Percentiles rank a stretch among this genome's conserved stretches.
phyloP scores from a whole-genome alignment of 2,797 vertebrate species.

The Poliocrania exsul region DNA sequence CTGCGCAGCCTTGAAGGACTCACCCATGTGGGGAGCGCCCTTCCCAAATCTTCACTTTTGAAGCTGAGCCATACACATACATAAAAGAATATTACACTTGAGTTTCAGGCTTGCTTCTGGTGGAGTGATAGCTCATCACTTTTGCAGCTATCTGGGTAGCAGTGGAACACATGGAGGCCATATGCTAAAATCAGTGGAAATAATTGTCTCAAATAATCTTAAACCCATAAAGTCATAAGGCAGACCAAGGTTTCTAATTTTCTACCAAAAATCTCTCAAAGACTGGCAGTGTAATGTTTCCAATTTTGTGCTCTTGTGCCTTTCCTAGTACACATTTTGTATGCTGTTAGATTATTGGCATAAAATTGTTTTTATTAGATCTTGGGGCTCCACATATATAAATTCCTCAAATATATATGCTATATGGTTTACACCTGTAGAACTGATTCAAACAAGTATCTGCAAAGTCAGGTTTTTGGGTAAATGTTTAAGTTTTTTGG shows the following conservation, averaged over 20 bases:
- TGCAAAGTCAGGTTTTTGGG: neutral
- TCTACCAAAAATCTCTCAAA: neutral
- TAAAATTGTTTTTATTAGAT: neutral
- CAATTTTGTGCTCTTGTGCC: neutral
- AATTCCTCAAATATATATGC: neutral
- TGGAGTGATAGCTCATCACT: neutral
- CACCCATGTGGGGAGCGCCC: too few species aligned
- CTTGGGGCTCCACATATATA: neutral
- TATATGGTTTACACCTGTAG: neutral
- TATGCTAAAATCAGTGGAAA: neutral
- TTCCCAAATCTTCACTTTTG: too few species aligned
- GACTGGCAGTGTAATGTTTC: neutral
- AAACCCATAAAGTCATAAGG: neutral
- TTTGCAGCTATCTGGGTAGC: neutral
- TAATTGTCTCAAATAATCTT: neutral
- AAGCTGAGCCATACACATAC: too few species aligned
- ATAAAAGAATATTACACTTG: neutral
- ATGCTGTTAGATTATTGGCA: neutral
- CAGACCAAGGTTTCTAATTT: neutral
- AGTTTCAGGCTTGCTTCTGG: neutral
- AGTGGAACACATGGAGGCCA: neutral
- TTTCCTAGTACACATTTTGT: neutral
- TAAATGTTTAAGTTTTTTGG: rapidly evolving
- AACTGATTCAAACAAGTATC: neutral
- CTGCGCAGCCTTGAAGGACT: too few species aligned